phyloP scores from a whole-genome alignment of 2,113 vertebrate genomes.

The Centropus unirufus region DNA sequence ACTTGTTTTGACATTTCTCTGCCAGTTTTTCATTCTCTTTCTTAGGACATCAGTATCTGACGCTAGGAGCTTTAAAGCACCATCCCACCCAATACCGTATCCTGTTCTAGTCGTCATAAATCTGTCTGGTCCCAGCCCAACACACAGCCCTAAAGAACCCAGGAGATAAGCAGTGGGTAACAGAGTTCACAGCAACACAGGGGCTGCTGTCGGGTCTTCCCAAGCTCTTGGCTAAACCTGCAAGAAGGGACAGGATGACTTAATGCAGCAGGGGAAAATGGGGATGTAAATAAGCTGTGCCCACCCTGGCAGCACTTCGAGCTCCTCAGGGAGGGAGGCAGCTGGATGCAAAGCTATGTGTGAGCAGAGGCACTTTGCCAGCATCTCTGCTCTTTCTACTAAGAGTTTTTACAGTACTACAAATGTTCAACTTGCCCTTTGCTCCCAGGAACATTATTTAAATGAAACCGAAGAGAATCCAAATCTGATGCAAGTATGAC shows the following conservation, averaged over 20 bases:
- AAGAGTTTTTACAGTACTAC: not conserved
- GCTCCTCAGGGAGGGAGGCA: not conserved
- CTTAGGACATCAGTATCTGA: not conserved
- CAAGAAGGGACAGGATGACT: not conserved
- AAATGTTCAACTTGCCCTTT: not conserved
- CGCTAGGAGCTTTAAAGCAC: not conserved
- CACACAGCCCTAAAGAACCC: not conserved
- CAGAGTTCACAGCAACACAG: not conserved
- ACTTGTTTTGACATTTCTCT: not conserved
- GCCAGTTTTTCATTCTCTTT: not conserved
- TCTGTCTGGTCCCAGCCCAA: not conserved
- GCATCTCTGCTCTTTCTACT: not conserved
- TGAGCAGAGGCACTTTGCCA: not conserved
- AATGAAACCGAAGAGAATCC: not conserved
- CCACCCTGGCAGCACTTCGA: not conserved
- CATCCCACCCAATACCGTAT: rapidly evolving
- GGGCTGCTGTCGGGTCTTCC: not conserved
- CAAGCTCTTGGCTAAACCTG: rapidly evolving
- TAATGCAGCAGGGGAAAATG: rapidly evolving
- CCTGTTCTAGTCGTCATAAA: not conserved
- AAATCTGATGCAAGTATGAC: not conserved
- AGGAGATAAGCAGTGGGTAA: rapidly evolving
- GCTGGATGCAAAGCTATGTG: not conserved
- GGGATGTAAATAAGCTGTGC: not conserved
- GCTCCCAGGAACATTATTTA: not conserved